phyloP scores from a whole-genome alignment of 2,797 vertebrate species.

The Paedocypris micromegethes region DNA sequence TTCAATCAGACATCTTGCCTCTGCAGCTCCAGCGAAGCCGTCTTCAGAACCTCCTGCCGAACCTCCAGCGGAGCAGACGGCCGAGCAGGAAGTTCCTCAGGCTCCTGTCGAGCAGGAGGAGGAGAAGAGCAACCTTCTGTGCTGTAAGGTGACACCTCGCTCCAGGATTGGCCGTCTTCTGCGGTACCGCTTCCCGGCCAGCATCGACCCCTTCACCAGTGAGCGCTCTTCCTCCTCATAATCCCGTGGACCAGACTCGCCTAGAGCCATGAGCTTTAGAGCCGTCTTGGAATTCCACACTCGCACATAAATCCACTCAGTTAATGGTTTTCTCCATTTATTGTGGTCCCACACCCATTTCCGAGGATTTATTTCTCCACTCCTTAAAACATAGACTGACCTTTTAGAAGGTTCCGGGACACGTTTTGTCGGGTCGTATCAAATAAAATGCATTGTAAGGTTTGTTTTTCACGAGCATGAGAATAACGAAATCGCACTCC shows the following conservation, averaged over 20 bases:
- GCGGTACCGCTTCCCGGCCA: constrained; percentile 78
- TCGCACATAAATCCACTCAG: not conserved
- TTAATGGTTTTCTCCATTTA: constrained; percentile 6
- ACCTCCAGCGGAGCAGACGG: constrained; percentile 37
- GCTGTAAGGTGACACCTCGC: constrained; percentile 74
- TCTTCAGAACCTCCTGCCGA: constrained; percentile 55
- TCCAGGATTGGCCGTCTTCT: constrained; percentile 63
- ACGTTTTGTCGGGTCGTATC: not conserved
- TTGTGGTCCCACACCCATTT: not conserved
- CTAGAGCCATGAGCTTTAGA: not conserved
- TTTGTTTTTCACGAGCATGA: not conserved
- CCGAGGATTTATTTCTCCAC: not conserved
- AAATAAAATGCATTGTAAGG: not conserved
- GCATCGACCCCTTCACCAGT: constrained; percentile 96
- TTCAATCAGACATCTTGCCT: not conserved
- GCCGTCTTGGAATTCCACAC: constrained; percentile 3
- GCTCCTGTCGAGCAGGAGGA: constrained; percentile 45
- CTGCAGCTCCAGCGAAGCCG: constrained; percentile 47
- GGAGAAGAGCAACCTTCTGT: constrained; percentile 61
- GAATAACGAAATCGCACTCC: not conserved
- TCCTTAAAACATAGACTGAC: not conserved
- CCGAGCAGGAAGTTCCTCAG: not conserved
- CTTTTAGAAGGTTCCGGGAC: too few species aligned
- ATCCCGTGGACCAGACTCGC: not conserved
- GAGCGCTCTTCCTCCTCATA: constrained; percentile 55